Percentiles rank a stretch among this genome's conserved stretches.
These are phyloP conservation scores for Xylophagus ater DNA, from an alignment of 2,888 invertebrate species.

Conservation along the genomic window DNA sequence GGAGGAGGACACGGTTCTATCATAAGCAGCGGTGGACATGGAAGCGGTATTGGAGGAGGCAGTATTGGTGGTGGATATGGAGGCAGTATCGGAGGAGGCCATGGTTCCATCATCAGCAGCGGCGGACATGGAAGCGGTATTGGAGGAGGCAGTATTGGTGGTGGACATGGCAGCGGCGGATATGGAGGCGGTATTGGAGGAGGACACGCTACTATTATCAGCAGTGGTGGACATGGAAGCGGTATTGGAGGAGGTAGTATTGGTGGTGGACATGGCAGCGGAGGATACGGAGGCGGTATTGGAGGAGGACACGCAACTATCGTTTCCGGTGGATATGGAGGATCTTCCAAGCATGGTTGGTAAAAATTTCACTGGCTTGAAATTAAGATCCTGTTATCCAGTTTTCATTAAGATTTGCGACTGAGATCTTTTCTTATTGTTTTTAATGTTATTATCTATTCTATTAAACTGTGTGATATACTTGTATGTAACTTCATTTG, in stretches of 20 bases:
- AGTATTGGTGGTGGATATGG: not conserved
- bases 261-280: not conserved
- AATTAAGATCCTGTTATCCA: too few relatives aligned
- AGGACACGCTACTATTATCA: not conserved
- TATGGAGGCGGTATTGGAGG: not conserved
- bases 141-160: not conserved
- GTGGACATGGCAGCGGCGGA: not conserved
- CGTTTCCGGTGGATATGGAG: not conserved
- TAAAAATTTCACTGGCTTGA: too few relatives aligned
- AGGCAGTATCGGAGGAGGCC: not conserved
- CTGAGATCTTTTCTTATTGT: too few relatives aligned
- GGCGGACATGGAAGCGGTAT: not conserved
- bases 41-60: not conserved
- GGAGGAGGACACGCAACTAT: not conserved
- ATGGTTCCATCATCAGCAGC: not conserved
- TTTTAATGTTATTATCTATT: too few relatives aligned
- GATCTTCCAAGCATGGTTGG: too few relatives aligned
- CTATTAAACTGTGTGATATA: too few relatives aligned
- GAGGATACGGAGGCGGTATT: not conserved
- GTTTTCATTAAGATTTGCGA: too few relatives aligned
- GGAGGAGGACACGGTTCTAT: not conserved
- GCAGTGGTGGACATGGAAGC: not conserved
- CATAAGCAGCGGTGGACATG: not conserved
- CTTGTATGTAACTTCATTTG: too few relatives aligned
- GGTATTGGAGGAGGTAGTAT: not conserved